phyloP scores from a whole-genome alignment of 2,113 vertebrate genomes.

The Rhynchomys soricoides region DNA sequence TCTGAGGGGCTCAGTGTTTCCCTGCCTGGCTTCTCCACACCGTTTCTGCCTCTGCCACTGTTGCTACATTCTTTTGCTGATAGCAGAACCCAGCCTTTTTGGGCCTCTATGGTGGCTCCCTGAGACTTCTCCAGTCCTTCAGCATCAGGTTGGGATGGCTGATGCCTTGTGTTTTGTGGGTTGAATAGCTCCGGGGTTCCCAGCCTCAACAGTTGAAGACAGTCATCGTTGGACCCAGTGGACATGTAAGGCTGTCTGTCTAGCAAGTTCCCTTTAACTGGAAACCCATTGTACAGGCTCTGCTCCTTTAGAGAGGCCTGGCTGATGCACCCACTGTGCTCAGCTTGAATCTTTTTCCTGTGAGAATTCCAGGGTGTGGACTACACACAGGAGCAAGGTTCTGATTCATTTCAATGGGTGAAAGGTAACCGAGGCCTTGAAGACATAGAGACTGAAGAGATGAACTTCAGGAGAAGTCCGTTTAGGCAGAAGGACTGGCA shows the following conservation, averaged over 20 bases:
- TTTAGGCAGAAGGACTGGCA: not conserved
- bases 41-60: not conserved
- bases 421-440: not conserved
- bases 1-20: not conserved
- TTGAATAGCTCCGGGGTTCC: not conserved
- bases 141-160: not conserved
- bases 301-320: not conserved
- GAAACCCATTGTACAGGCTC: accelerated
- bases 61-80: not conserved
- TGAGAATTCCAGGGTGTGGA: not conserved
- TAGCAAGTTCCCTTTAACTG: not conserved
- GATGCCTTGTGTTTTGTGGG: not conserved
- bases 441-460: not conserved
- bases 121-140: too few species aligned
- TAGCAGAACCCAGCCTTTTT: not conserved
- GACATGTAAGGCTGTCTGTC: too few species aligned
- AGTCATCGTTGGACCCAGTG: not conserved
- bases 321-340: too few species aligned
- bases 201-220: not conserved
- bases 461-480: not conserved
- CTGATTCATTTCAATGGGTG: constrained; percentile 28
- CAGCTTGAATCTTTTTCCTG: not conserved
- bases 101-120: not conserved
- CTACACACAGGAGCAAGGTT: not conserved
- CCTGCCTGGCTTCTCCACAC: not conserved